These are phyloP conservation scores for Microtus ochrogaster DNA, from an alignment of 2,113 vertebrate genomes.

Conservation along the genomic window DNA sequence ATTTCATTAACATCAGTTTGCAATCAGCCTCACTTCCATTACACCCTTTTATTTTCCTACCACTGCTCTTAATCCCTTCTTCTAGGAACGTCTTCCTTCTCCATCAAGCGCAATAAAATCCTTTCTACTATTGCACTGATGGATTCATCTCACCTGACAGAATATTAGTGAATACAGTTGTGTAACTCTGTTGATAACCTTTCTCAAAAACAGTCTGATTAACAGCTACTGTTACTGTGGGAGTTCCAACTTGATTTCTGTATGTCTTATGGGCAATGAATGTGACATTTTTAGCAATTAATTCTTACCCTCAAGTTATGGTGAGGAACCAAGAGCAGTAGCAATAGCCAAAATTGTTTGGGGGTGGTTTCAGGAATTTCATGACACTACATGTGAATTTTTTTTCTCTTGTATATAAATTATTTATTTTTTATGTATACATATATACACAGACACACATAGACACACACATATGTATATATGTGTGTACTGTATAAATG, in stretches of 20 bases:
- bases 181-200: neutral
- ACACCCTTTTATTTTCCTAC: too few relatives aligned
- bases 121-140: too few relatives aligned
- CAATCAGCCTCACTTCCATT: too few relatives aligned
- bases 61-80: too few relatives aligned
- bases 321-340: neutral
- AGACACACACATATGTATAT: too few relatives aligned
- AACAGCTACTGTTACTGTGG: neutral
- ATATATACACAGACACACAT: neutral
- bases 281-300: neutral
- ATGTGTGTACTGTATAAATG: too few relatives aligned
- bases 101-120: too few relatives aligned
- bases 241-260: neutral
- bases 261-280: neutral
- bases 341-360: neutral
- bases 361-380: neutral
- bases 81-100: too few relatives aligned
- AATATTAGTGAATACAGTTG: too few relatives aligned
- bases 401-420: neutral
- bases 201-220: neutral
- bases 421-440: neutral
- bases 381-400: neutral
- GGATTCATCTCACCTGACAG: too few relatives aligned
- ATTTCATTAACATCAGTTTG: too few relatives aligned
- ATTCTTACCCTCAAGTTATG: neutral